Percentiles rank a stretch among this genome's conserved stretches.
phyloP scores from a whole-genome alignment of 2,113 vertebrate species.

The Clarias magur region DNA sequence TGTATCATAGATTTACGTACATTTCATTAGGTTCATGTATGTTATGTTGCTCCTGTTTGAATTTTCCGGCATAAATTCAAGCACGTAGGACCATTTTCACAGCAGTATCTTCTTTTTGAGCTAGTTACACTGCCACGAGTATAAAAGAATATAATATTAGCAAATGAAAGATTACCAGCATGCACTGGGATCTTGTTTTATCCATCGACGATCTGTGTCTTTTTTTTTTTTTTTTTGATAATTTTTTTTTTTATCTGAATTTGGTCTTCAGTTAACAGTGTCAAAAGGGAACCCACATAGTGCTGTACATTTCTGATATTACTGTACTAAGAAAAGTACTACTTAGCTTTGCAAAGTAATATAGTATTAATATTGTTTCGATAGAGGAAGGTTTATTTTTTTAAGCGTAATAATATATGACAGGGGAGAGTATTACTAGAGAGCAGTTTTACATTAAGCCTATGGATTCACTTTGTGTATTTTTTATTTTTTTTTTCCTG shows the following conservation, averaged over 20 bases:
- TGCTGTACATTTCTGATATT: conserved; percentile 75
- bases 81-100: conserved; percentile 22
- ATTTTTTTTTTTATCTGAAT: conserved; percentile 10
- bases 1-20: conserved; percentile 47
- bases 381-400: conserved; percentile 80
- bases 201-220: neutral
- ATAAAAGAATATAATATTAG: conserved; percentile 24
- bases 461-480: conserved; percentile 65
- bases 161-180: neutral
- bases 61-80: conserved; percentile 14
- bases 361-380: conserved; percentile 75
- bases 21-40: conserved; percentile 44
- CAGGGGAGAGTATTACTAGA: conserved; percentile 73
- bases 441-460: conserved; percentile 74
- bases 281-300: conserved; percentile 65
- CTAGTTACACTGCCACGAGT: conserved; percentile 43
- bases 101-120: conserved; percentile 23
- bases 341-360: conserved; percentile 74
- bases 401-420: conserved; percentile 80
- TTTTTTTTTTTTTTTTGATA: conserved; percentile 6
- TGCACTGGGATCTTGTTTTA: neutral
- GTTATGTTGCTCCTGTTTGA: conserved; percentile 38
- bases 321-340: conserved; percentile 70
- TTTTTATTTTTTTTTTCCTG: neutral
- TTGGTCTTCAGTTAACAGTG: conserved; percentile 52